Evolutionary conservation across 2,113 vertebrate species (phyloP), one percentile per base, ranked within the genome.

Genomic region (Pristiophorus japonicus): DNA sequence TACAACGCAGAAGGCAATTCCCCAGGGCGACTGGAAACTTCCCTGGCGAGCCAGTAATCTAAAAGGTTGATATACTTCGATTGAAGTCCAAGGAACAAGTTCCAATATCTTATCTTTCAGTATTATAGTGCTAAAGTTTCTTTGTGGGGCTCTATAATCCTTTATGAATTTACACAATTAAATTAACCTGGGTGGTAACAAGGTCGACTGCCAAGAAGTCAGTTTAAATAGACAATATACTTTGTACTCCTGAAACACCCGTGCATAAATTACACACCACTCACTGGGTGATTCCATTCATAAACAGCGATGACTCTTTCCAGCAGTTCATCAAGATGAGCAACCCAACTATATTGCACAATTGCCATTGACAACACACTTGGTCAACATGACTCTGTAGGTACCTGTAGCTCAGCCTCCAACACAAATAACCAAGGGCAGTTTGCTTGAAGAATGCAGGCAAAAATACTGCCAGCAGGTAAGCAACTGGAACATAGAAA

Each of bases 211-310:
- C 63, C 88, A 91, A 59, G 88, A 92, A 92, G 88, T 3, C 16
- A 20, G 14, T 92, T 92, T 63, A 27, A 92, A 63, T 62, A 91
- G 18, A 38, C 4, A 55, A 63, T 38, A 38, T 1, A 63, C 88
- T 91, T 91, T 63, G 88, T 63, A 91, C 88, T 91, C 16, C 88
- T 63, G 6, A 62, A 91, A 91, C 34, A 91, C 88, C 27, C 51
- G 16, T 59, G 55, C 55, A 55, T 90, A 34, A 59, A 90, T 59
- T 59, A 90, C 24, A 90, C 11, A 30, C 47, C 27, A 12, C 7
- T 51, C 27, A 12, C 7, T 51, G 30, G 45, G 6, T 47, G 85
- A 0, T 90, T 27, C 4, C 87, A 38, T 38, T 62, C 27, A 88
- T 63, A 87, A 30, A 90, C 88, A 63, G n/a, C 27, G 30, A 34